Base-by-base conservation (phyloP, 2,797 vertebrate species). In the Sphaeramia orbicularis region DNA sequence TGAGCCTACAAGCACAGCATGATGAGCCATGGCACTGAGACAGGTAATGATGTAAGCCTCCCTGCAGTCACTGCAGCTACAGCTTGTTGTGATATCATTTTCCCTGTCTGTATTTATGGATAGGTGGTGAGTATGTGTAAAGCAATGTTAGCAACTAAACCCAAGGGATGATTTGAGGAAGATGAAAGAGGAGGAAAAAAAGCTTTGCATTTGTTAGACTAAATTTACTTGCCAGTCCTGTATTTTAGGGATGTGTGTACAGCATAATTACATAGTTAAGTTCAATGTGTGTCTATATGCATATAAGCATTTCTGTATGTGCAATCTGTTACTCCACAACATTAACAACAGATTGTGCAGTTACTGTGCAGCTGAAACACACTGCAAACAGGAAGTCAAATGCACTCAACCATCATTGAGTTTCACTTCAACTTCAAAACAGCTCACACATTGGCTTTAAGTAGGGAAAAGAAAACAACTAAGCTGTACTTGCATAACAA, bases 1-100 rank as follows among this genome's bases (percentile, higher is more conserved):
- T 10, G 12, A 21, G 72, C 61, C 9, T 57, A 48, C 64, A 50
- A 73, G 66, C 69, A 6, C 48, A 64, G 64, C 61, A 60, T 45
- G 78, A 78, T 68, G 78, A 78, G 74, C 78, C 55, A 11, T 84
- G 82, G 74, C 84, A 81, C 68, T 0, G 68, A 58, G 73, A 85
- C 78, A 85, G 84, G 84, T 86, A 85, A 72, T 88, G 80, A 89
- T 82, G 78, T 65, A 78, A 90, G 48, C 64, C 15, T 63, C 50
- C 41, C 59, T 14, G 37, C 63, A 48, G 63, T 65, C 43, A 13
- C 65, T 80, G 21, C 9, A 41, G 62, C 69, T 43, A 35, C 14
- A 13, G 71, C 56, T 71, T 18, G 41, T 75, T 66, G 70, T 78
- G 67, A 81, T 85, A 80, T 85, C 54, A 37, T 77, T 78, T 87